Base-by-base conservation (phyloP, 2,797 vertebrate genomes). In the Falco cherrug region DNA sequence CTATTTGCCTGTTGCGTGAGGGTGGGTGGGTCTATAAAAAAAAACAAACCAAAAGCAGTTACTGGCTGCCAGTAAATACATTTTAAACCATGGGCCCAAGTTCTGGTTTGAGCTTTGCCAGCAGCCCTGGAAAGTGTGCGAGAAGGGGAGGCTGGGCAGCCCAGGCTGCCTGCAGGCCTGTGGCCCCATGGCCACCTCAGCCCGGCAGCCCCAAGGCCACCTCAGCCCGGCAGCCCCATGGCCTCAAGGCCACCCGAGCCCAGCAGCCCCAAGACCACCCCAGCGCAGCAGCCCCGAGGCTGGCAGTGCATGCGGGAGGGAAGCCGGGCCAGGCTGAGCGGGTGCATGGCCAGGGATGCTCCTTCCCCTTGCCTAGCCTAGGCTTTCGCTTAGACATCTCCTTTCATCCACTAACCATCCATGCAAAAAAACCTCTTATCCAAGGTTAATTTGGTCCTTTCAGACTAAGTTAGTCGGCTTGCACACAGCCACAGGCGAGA, bases 391-490 rank as follows among this genome's bases (percentile, higher is more conserved):
- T 75, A 69, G 29, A 54, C 11, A 75, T 89, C 77, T 82, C 75
- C 59, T 60, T 83, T 88, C 95, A 95, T 91, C 75, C 61, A 68
- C 60, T 78, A 91, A 83, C 71, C 89, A 95, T 56, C 76, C 95
- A 94, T 94, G 92, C 94, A 96, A 73, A 84, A 96, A 97, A 97
- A 87, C 33, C 84, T 92, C 89, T 97, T 95, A 96, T 87, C 82
- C 76, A 87, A 96, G 95, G 95, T 95, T 96, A 95, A 97, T 96
- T 96, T 97, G 82, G 93, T 96, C 82, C 90, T 97, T 97, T 97
- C 96, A 97, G 82, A 65, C 90, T 51, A 86, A 78, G 93, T 95
- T 95, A 95, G 87, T 63, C 96, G 94, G 71, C 84, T 69, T 85
- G 79, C 13, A 28, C 79, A 84, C 85, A 78, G 96, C 91, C 96